Percentiles rank a stretch among this genome's conserved stretches.
phyloP scores from a whole-genome alignment of 2,797 vertebrate genomes.

The Pogonophryne albipinna region DNA sequence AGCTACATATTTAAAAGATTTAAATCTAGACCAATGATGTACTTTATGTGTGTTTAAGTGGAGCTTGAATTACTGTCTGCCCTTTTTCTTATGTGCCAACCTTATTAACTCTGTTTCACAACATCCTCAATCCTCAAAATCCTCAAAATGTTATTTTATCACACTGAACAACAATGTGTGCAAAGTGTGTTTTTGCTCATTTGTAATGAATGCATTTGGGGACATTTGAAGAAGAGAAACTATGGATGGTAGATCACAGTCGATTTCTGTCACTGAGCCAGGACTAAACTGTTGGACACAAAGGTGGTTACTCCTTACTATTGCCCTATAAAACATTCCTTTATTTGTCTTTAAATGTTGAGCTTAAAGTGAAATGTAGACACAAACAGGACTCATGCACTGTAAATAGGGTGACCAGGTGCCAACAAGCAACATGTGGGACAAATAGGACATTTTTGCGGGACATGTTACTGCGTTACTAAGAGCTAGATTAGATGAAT shows the following conservation, averaged over 20 bases:
- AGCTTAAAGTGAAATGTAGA: not conserved
- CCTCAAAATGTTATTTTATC: no score
- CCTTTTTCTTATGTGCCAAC: not conserved
- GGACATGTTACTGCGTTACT: no score
- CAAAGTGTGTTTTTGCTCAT: not conserved
- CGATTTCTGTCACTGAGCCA: conserved; percentile 21
- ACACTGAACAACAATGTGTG: not conserved
- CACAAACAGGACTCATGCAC: not conserved
- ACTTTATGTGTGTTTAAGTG: conserved; percentile 2
- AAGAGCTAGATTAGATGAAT: no score
- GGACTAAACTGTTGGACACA: conserved; percentile 36
- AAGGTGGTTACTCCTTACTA: conserved; percentile 36
- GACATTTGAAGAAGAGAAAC: conserved; percentile 2
- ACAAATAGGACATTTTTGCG: no score
- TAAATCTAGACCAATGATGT: not conserved
- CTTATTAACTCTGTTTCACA: not conserved
- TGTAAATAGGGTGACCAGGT: no score
- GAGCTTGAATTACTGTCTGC: conserved; percentile 7
- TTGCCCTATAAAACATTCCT: conserved; percentile 18
- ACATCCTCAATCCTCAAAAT: no score
- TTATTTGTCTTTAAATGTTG: not conserved
- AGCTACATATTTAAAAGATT: conserved; percentile 3
- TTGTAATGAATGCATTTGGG: conserved; percentile 15
- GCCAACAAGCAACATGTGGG: no score
- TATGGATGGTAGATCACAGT: conserved; percentile 7